Conservation (phyloP, 2,797 vertebrate genomes). For the Okamejei kenojei region DNA sequence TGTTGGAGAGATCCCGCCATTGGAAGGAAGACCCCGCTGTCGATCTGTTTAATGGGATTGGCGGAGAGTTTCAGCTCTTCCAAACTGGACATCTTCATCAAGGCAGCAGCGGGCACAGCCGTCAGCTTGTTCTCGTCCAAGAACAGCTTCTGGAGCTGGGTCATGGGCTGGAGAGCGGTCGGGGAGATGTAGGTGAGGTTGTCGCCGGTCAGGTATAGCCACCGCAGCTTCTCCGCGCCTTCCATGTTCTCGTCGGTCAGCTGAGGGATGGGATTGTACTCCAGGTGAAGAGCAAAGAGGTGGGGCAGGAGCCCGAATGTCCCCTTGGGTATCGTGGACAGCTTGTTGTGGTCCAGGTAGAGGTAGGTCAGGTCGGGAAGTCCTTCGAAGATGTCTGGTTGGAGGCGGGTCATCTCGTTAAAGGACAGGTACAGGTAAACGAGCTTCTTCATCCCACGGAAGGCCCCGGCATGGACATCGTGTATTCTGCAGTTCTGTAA, state of each 20-base stretch:
- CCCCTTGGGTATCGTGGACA: constrained; percentile 61
- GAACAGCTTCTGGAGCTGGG: constrained; percentile 72
- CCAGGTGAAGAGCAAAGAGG: constrained; percentile 78
- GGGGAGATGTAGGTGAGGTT: constrained; percentile 56
- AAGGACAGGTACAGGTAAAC: constrained; percentile 85
- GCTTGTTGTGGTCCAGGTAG: constrained; percentile 76
- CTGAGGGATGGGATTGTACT: constrained; percentile 67
- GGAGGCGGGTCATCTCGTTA: constrained; percentile 70
- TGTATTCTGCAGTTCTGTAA: constrained; percentile 74
- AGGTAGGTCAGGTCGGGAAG: constrained; percentile 74
- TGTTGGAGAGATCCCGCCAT: constrained; percentile 68
- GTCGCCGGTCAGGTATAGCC: constrained; percentile 74
- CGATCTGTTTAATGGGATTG: constrained; percentile 69
- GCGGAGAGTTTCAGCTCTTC: constrained; percentile 70
- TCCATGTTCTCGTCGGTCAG: constrained; percentile 58
- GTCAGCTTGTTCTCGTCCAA: constrained; percentile 72
- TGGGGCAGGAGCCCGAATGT: constrained; percentile 68
- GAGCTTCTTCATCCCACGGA: constrained; percentile 72
- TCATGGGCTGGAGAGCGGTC: constrained; percentile 57
- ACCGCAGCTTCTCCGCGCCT: constrained; percentile 57
- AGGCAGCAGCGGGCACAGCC: constrained; percentile 68
- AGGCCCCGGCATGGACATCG: constrained; percentile 62
- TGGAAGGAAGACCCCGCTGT: constrained; percentile 58
- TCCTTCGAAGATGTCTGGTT: constrained; percentile 64
- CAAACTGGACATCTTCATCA: constrained; percentile 58